Evolutionary conservation across 2,113 vertebrate species (phyloP).

Genomic region (Sinocyclocheilus anshuiensis): DNA sequence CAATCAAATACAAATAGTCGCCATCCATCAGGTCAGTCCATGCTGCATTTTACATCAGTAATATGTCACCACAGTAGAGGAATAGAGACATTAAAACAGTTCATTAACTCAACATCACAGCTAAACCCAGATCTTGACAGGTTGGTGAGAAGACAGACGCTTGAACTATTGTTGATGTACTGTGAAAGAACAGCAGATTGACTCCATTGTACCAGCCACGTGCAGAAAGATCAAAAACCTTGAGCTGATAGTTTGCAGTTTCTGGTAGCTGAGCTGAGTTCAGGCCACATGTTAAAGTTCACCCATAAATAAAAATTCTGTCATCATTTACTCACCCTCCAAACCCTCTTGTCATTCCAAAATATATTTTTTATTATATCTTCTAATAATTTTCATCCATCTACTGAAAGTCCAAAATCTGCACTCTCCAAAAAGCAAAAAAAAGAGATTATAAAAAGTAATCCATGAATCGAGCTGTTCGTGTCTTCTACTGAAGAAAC

Average conservation of each 20-base stretch:
- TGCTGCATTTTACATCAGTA: constrained; percentile 24
- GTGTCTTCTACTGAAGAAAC: no score
- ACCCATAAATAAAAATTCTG: not conserved
- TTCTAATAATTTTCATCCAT: no score
- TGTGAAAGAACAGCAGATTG: not conserved
- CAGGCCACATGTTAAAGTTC: not conserved
- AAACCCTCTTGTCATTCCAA: no score
- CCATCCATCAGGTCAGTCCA: not conserved
- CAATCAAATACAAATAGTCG: constrained; percentile 24
- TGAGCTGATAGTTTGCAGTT: no score
- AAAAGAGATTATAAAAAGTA: no score
- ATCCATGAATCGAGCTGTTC: no score
- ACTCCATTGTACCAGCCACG: not conserved
- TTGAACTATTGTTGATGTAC: not conserved
- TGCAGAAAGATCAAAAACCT: not conserved
- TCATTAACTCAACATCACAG: constrained; percentile 3
- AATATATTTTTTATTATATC: no score
- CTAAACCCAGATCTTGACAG: not conserved
- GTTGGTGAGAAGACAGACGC: not conserved
- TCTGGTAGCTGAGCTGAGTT: no score
- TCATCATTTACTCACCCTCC: not conserved
- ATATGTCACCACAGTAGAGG: not conserved
- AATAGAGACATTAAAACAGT: constrained; percentile 17
- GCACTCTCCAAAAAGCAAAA: no score
- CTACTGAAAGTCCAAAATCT: no score